Evolutionary conservation across 1,140 invertebrate species (phyloP).

Genomic region (Lepidurus apus): DNA sequence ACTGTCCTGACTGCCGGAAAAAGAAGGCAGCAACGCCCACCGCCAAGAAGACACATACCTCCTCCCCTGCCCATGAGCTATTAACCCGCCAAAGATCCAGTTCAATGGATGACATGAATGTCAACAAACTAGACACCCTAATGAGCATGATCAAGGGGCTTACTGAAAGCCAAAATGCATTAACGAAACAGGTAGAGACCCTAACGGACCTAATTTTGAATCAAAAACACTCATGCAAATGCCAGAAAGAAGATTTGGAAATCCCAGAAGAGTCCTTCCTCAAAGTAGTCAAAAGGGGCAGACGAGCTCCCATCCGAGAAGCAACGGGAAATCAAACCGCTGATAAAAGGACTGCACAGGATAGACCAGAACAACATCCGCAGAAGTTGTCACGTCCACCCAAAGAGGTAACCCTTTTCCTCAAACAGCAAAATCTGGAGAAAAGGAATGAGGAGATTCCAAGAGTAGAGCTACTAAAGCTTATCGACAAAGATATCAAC

Average conservation of each 20-base stretch:
- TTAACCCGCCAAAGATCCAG: not conserved
- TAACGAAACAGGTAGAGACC: not conserved
- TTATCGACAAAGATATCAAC: constrained; percentile 22
- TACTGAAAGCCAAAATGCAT: not conserved
- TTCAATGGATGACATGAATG: not conserved
- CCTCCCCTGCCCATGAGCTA: not conserved
- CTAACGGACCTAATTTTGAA: not conserved
- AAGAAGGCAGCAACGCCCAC: not conserved
- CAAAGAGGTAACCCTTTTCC: not conserved
- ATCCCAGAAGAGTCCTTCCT: not conserved
- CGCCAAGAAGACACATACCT: not conserved
- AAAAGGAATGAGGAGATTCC: constrained; percentile 24
- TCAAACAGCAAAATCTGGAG: constrained; percentile 7
- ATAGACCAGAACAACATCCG: not conserved
- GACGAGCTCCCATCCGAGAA: not conserved
- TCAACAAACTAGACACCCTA: not conserved
- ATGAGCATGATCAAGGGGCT: not conserved
- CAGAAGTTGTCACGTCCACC: not conserved
- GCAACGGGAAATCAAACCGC: not conserved
- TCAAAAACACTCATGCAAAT: not conserved
- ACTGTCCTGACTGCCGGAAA: not conserved
- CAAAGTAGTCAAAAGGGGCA: not conserved
- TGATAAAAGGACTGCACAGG: not conserved
- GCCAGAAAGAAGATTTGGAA: not conserved
- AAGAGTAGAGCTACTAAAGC: constrained; percentile 3